Conservation (phyloP, 2,888 invertebrate species). For the Chironomus riparius region DNA sequence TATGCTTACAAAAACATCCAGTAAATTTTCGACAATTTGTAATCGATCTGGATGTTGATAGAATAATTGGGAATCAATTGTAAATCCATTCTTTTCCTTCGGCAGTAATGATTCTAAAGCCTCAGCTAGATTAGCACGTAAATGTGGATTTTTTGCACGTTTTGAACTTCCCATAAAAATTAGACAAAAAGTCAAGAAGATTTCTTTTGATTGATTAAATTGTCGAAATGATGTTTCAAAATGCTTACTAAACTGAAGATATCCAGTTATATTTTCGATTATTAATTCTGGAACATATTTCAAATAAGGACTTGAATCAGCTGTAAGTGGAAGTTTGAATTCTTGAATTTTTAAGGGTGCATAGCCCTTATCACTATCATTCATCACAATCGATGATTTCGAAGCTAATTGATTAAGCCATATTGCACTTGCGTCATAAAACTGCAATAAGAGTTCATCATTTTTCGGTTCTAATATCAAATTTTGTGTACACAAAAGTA, state of each 20-base stretch:
- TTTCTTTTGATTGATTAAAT: constrained; percentile 53
- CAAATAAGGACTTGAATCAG: constrained; percentile 56
- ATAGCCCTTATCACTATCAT: constrained; percentile 43
- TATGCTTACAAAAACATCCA: constrained; percentile 93
- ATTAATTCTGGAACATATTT: constrained; percentile 80
- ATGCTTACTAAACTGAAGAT: constrained; percentile 61
- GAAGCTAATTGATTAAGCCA: constrained; percentile 81
- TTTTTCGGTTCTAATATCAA: constrained; percentile 67
- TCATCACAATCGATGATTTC: constrained; percentile 40
- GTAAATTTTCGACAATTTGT: constrained; percentile 67
- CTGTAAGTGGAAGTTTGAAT: constrained; percentile 55
- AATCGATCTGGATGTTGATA: constrained; percentile 62
- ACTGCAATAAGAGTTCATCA: constrained; percentile 59
- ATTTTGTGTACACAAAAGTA: constrained; percentile 60
- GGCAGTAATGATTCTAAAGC: constrained; percentile 81
- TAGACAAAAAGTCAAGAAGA: constrained; percentile 68
- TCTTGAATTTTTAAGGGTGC: constrained; percentile 51
- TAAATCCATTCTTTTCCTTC: constrained; percentile 47
- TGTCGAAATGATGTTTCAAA: constrained; percentile 55
- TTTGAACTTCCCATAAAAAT: constrained; percentile 80
- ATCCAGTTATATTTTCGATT: constrained; percentile 76
- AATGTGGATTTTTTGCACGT: constrained; percentile 81
- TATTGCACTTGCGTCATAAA: constrained; percentile 70
- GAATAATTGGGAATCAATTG: constrained; percentile 59
- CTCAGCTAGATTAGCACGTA: constrained; percentile 83